Base-by-base conservation (phyloP, 2,113 vertebrate species). In the Sinocyclocheilus anophthalmus region DNA sequence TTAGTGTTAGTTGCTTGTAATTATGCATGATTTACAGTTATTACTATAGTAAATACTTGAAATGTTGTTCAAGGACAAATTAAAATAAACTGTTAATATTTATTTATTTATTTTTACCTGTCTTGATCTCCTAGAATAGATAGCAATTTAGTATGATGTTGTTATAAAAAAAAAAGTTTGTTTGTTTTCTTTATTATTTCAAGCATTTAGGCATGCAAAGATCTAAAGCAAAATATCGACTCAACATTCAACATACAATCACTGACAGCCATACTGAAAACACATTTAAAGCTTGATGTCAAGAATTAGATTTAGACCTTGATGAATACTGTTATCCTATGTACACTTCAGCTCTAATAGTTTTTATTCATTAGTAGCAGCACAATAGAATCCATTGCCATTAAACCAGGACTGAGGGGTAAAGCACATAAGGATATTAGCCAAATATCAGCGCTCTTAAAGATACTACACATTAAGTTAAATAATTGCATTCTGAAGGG, bases 401-500 rank as follows among this genome's bases (percentile, higher is more conserved):
- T 81, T 86, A 79, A 70, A 61, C 12, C 53, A 24, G 39, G 61
- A 78, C 72, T 30, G 65, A 42, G 75, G 57, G n/a, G 20, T 57
- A 67, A 85, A 87, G 53, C 26, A 69, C 50, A 78, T 83, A 39
- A 85, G 86, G 81, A 87, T 88, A 82, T 77, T 76, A 86, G 63
- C 45, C 80, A 90, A 82, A 42, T 16, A 84, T 20, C 55, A 87
- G 88, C 90, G 57, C 85, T 92, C 89, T 93, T 92, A 91, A 90
- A 92, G 87, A 91, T 90, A 91, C 92, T 90, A 88, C 87, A 90
- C 87, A 89, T 94, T 93, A 92, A 93, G 91, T 87, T 84, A 88
- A 92, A 92, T 92, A 93, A 94, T 94, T 93, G 88, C 87, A 86
- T 87, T 61, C 86, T 90, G 94, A 95, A 94, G 93, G 94, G 92